A percentile compares a stretch with the other conserved stretches of the same genome.
Conservation (phyloP, 2,888 invertebrate genomes). For the Drosophila macrospina region DNA sequence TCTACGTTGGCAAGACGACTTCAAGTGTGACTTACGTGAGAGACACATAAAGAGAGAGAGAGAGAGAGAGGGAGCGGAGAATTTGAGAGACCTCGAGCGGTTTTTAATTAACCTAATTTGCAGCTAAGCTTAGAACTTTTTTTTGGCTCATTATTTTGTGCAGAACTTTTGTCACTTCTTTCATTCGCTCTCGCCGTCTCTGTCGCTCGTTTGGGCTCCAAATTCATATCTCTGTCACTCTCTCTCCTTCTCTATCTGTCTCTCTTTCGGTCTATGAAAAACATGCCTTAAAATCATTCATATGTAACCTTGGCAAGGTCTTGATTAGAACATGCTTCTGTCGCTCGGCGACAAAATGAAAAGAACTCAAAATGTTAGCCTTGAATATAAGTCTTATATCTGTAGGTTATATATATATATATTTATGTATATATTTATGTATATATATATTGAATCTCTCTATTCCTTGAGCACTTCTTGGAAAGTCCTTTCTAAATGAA, state of each 20-base stretch:
- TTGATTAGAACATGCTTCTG: too few relatives aligned
- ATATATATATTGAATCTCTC: not conserved
- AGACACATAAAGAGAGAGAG: constrained; percentile 6
- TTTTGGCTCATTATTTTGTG: constrained; percentile 51
- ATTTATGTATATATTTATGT: not conserved
- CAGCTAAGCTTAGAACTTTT: constrained; percentile 59
- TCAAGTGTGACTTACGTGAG: constrained; percentile 52
- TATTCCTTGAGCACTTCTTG: not conserved
- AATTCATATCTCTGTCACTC: not conserved
- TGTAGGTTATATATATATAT: not conserved
- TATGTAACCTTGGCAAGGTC: constrained; percentile 32
- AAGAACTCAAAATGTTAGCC: too few relatives aligned
- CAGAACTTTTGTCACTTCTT: constrained; percentile 33
- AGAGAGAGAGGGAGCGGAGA: not conserved
- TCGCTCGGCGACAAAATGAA: too few relatives aligned
- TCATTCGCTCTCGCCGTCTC: too few relatives aligned
- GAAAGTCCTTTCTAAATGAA: not conserved
- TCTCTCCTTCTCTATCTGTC: not conserved
- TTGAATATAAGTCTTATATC: not conserved
- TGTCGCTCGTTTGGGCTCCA: too few relatives aligned
- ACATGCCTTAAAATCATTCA: constrained; percentile 38
- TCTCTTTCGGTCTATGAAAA: too few relatives aligned
- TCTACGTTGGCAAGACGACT: constrained; percentile 25
- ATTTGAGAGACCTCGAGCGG: constrained; percentile 69
- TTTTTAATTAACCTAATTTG: constrained; percentile 81